Evolutionary conservation across 2,888 invertebrate genomes (phyloP), one percentile per base, ranked within the genome.

Genomic region (Automeris io): DNA sequence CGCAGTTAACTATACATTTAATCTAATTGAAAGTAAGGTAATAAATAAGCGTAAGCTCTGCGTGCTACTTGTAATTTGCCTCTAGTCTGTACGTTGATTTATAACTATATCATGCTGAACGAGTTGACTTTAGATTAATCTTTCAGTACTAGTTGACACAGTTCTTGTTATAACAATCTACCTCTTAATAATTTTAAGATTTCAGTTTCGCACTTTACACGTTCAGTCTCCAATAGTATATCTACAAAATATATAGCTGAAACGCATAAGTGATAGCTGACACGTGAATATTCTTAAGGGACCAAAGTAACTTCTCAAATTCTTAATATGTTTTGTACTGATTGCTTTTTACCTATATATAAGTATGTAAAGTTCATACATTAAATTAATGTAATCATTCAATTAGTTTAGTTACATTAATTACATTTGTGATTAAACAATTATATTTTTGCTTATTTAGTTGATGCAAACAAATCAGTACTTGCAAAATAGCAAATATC

Each of bases 121-220:
- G 54, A 61, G 61, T 64, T 60, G 55, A 62, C 54, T 58, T 62
- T 62, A 64, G 53, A 47, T 52, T 46, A 54, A 67, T 65, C 64
- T 71, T 74, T 63, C 69, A 70, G 64, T 70, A 67, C 57, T 76
- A 76, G 69, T 70, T 70, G 53, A 62, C 64, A 69, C 50, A 58
- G 69, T 69, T 78, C 72, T 77, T 75, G 76, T 79, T 82, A 82
- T 83, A 81, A 77, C 75, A 74, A 85, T 79, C 85, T 86, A 86
- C 85, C 85, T 86, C 86, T 81, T 81, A 68, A 73, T 74, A 60
- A 55, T 73, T 56, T n/a, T 82, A 85, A 77, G 80, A 60, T 60
- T 68, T 70, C 63, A 56, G 54, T 62, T 66, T 69, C 63, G 55
- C 58, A 57, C 59, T 59, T 56, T 54, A 48, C 53, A 58, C 51